Conservation (phyloP, 2,797 vertebrate species). For the Macropodus opercularis region DNA sequence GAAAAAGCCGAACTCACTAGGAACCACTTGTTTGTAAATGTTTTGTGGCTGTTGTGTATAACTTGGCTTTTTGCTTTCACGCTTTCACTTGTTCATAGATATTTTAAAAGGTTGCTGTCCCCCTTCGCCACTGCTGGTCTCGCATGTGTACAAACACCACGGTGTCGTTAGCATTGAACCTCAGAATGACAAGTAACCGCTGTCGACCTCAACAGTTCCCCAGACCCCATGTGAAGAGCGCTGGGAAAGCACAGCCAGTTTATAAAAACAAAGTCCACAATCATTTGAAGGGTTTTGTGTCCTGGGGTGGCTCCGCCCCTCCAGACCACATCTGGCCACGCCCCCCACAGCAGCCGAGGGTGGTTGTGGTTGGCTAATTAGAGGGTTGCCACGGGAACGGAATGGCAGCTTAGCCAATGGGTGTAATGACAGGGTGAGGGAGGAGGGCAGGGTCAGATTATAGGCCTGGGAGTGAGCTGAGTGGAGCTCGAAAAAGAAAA, state of each 20-base stretch:
- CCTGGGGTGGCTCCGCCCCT: slow-evolving; percentile 47
- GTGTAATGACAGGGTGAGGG: slow-evolving; percentile 84
- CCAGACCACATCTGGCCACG: slow-evolving; percentile 64
- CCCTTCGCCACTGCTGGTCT: slow-evolving; percentile 43
- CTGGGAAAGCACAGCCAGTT: slow-evolving; percentile 65
- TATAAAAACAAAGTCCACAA: slow-evolving; percentile 70
- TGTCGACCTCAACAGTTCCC: slow-evolving; percentile 59
- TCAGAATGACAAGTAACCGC: slow-evolving; percentile 49
- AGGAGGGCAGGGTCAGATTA: slow-evolving; percentile 83
- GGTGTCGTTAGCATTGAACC: slow-evolving; percentile 51
- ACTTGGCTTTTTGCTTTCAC: slow-evolving; percentile 16
- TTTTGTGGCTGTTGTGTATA: slow-evolving; percentile 29
- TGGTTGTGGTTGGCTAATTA: slow-evolving; percentile 80
- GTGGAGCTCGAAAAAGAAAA: slow-evolving; percentile 71
- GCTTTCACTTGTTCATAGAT: slow-evolving; percentile 54
- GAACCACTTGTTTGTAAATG: slow-evolving; percentile 14
- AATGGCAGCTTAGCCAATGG: slow-evolving; percentile 78
- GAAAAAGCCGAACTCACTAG: slow-evolving; percentile 2
- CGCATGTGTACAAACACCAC: slow-evolving; percentile 51
- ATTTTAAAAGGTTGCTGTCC: slow-evolving; percentile 54
- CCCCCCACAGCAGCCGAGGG: slow-evolving; percentile 55
- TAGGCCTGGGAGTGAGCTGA: slow-evolving; percentile 72
- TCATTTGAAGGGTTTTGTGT: slow-evolving; percentile 63
- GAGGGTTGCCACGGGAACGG: slow-evolving; percentile 82
- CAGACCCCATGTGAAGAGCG: slow-evolving; percentile 46